These are phyloP conservation scores for Balearica regulorum DNA, from an alignment of 2,797 vertebrate genomes.

Conservation along the genomic window DNA sequence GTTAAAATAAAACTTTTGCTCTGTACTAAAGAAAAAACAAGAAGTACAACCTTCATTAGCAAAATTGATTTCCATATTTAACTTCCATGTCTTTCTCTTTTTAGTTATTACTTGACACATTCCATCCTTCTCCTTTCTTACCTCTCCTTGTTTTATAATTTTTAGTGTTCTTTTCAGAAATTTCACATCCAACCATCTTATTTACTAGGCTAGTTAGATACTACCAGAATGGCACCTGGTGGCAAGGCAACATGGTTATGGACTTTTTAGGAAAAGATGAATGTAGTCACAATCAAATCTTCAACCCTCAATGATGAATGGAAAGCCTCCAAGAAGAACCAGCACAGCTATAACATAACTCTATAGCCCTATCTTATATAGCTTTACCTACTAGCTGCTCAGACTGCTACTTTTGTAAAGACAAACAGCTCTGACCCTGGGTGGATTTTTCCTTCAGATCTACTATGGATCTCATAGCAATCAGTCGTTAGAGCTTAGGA, in stretches of 20 bases:
- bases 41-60: not conserved
- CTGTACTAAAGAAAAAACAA: not conserved
- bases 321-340: not conserved
- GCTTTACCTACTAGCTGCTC: not conserved
- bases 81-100: not conserved
- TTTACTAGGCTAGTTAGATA: not conserved
- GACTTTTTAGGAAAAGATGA: not conserved
- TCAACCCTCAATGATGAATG: fast-evolving
- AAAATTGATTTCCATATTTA: not conserved
- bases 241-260: not conserved
- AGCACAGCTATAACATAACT: fast-evolving
- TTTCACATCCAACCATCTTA: not conserved
- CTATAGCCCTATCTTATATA: fast-evolving
- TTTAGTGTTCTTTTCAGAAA: not conserved
- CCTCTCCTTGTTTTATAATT: not conserved
- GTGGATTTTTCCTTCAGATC: not conserved
- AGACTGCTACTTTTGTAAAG: not conserved
- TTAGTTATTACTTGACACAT: not conserved
- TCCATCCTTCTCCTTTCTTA: not conserved
- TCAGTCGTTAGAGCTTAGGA: not conserved
- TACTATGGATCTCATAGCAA: not conserved
- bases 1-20: not conserved
- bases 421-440: not conserved
- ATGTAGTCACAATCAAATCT: not conserved
- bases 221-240: not conserved